phyloP scores from a whole-genome alignment of 1,140 invertebrate genomes.

The Pseudachorutes palmiensis region DNA sequence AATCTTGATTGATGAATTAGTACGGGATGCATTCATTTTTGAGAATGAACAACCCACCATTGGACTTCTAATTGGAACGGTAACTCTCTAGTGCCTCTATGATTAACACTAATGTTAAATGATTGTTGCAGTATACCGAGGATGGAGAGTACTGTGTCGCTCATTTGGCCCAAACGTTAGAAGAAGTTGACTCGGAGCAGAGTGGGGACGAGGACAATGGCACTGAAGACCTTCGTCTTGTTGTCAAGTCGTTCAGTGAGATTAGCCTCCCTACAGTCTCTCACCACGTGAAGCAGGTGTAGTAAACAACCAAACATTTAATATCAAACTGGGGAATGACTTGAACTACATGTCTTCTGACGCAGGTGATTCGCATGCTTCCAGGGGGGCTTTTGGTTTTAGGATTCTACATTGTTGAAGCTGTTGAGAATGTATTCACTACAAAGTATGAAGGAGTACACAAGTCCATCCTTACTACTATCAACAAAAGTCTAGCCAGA shows the following conservation, averaged over 20 bases:
- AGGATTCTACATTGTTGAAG: conserved; percentile 52
- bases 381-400: conserved; percentile 70
- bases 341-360: too few relatives aligned
- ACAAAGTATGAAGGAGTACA: conserved; percentile 45
- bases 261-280: conserved; percentile 38
- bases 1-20: conserved; percentile 24
- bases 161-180: conserved; percentile 30
- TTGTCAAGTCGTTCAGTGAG: conserved; percentile 8
- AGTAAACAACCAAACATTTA: not conserved
- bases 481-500: conserved; percentile 49
- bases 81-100: conserved; percentile 15
- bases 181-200: conserved; percentile 39
- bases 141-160: conserved; percentile 24
- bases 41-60: conserved; percentile 10
- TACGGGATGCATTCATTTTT: conserved; percentile 24
- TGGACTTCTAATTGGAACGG: conserved; percentile 33
- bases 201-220: not conserved
- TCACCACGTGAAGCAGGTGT: conserved; percentile 44
- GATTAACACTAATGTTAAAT: not conserved
- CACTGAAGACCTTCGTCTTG: not conserved
- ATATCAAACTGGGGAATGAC: too few relatives aligned
- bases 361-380: conserved; percentile 65
- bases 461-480: conserved; percentile 49
- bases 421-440: conserved; percentile 55
- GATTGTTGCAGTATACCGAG: conserved; percentile 20